Percentiles rank a stretch among this genome's conserved stretches.
Evolutionary conservation across 2,113 vertebrate species (phyloP).

Genomic region (Heloderma charlesbogerti): DNA sequence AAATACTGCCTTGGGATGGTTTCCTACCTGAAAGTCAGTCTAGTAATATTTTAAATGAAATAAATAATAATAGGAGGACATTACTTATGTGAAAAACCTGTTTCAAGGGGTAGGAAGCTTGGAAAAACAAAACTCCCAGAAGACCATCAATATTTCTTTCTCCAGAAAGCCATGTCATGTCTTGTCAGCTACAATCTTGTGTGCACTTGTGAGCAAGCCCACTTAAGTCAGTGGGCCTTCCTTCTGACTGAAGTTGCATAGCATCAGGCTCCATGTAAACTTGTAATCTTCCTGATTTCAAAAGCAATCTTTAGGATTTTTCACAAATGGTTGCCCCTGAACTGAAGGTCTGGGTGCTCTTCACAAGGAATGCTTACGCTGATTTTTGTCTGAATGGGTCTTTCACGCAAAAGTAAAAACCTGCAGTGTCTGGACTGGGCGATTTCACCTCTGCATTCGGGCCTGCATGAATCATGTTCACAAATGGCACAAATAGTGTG

Average conservation of each 20-base stretch:
- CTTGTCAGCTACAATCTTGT: not conserved
- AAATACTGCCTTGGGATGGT: not conserved
- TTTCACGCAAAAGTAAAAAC: not conserved
- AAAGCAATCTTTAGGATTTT: not conserved
- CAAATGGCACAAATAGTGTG: too few relatives aligned
- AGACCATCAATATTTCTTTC: not conserved
- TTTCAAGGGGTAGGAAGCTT: not conserved
- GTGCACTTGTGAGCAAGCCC: not conserved
- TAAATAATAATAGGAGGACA: not conserved
- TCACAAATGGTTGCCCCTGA: not conserved
- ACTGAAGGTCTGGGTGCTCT: too few relatives aligned
- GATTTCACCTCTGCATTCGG: not conserved
- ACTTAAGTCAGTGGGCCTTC: not conserved
- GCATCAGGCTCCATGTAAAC: not conserved
- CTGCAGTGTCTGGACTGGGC: too few relatives aligned
- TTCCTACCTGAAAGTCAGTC: too few relatives aligned
- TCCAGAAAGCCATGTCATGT: not conserved
- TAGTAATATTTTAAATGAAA: too few relatives aligned
- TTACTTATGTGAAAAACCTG: not conserved
- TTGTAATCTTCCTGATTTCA: not conserved
- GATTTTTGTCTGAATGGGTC: not conserved
- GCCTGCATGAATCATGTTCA: not conserved
- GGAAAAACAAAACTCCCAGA: not conserved
- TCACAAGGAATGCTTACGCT: not conserved
- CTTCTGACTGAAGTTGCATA: not conserved